These are phyloP conservation scores for Epinephelus cyanopodus DNA, from an alignment of 2,113 vertebrate species.

Conservation along the genomic window DNA sequence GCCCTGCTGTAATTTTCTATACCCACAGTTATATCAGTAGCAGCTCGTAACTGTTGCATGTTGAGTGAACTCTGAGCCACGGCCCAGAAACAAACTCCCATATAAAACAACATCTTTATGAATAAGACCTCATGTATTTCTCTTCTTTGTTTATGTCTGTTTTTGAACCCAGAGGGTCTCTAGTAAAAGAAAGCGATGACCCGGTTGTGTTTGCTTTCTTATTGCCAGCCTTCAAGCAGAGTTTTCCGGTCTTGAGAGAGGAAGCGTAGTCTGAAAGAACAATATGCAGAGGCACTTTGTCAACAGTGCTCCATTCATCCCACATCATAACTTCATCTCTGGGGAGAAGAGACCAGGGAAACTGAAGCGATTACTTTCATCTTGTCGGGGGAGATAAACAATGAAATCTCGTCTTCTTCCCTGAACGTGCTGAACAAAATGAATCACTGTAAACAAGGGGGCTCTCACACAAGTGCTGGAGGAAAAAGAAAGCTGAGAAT, in stretches of 20 bases:
- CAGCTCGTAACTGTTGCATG: constrained; percentile 5
- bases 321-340: constrained; percentile 12
- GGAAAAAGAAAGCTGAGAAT: neutral
- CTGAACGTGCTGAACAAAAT: neutral
- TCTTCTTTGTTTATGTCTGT: neutral
- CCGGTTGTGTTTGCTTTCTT: constrained; percentile 9
- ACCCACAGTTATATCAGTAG: neutral
- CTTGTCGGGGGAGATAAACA: constrained; percentile 5
- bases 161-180: neutral
- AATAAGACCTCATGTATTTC: neutral
- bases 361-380: constrained; percentile 15
- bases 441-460: neutral
- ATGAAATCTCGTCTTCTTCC: neutral
- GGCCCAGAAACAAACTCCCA: neutral
- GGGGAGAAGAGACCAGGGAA: neutral
- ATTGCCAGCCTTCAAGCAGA: neutral
- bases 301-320: constrained; percentile 6
- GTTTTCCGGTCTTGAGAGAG: neutral
- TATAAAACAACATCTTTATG: neutral
- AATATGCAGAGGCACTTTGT: constrained; percentile 17
- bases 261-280: neutral
- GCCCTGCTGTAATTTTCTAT: neutral
- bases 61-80: neutral
- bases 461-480: neutral
- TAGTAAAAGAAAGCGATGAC: neutral